A percentile compares a stretch with the other conserved stretches of the same genome.
These are phyloP conservation scores for Apteryx owenii DNA, from an alignment of 2,113 vertebrate genomes.

Conservation along the genomic window DNA sequence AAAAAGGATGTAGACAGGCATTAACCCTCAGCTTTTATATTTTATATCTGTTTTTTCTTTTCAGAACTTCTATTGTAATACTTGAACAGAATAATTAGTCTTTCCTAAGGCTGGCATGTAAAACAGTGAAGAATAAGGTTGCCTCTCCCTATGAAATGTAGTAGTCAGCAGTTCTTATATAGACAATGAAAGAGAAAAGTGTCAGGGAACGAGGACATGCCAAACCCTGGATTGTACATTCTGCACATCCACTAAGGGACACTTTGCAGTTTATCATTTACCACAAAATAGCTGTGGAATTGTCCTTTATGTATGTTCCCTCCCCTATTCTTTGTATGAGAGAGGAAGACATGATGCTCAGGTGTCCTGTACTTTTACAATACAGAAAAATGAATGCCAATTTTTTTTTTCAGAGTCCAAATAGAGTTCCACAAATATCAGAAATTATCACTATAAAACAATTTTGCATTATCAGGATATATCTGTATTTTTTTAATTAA, in stretches of 20 bases:
- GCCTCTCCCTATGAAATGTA: neutral
- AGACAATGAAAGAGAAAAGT: neutral
- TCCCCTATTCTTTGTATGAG: neutral
- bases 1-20: neutral
- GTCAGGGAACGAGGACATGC: constrained; percentile 2
- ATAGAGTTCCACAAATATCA: neutral
- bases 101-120: neutral
- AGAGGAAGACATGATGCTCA: neutral
- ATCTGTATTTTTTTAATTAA: neutral
- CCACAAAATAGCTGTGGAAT: neutral
- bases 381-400: neutral
- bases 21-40: neutral
- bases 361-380: neutral
- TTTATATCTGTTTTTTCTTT: neutral
- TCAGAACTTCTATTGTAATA: neutral
- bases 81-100: neutral
- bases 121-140: neutral
- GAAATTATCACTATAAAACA: neutral
- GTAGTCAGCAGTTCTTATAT: neutral
- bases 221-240: neutral
- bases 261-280: neutral
- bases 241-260: neutral
- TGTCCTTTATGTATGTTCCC: neutral
- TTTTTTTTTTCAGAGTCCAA: neutral
- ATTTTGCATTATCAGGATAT: neutral